These are phyloP conservation scores for Caenorhabditis sp. DNA, from an alignment of 2,888 invertebrate species.

Conservation along the genomic window DNA sequence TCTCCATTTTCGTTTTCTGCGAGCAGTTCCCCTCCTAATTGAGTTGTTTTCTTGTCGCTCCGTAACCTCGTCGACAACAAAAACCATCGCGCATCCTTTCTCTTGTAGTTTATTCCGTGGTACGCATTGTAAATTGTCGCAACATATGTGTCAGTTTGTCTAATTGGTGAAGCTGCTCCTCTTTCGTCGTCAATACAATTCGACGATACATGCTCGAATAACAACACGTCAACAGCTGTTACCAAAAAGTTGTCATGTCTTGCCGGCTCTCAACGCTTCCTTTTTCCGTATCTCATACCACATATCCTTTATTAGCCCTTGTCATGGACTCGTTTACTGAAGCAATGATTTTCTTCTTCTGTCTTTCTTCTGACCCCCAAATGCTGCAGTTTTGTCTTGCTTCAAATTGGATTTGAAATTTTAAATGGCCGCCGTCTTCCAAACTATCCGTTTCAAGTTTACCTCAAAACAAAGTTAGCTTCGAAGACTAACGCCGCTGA, in stretches of 20 bases:
- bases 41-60: not conserved
- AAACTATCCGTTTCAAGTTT: no score
- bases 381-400: conserved; percentile 1
- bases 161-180: conserved; percentile 60
- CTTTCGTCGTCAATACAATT: conserved; percentile 42
- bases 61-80: conserved; percentile 4
- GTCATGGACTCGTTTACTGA: conserved; percentile 26
- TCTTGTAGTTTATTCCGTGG: conserved; percentile 54
- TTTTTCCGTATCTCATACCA: conserved; percentile 19
- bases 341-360: conserved; percentile 11
- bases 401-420: conserved; percentile 41
- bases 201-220: conserved; percentile 53
- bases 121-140: conserved; percentile 54
- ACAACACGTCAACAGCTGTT: conserved; percentile 56
- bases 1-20: not conserved
- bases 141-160: conserved; percentile 61
- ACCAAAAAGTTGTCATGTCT: conserved; percentile 48
- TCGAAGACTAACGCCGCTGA: no score
- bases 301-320: conserved; percentile 22
- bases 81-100: conserved; percentile 23
- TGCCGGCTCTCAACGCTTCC: conserved; percentile 3
- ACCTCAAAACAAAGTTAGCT: conserved; percentile 30
- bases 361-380: not conserved
- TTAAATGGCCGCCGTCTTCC: not conserved
- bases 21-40: not conserved